Percentiles rank a stretch among this genome's conserved stretches.
phyloP scores from a whole-genome alignment of 1,140 invertebrate genomes.

The Heliconius himera region DNA sequence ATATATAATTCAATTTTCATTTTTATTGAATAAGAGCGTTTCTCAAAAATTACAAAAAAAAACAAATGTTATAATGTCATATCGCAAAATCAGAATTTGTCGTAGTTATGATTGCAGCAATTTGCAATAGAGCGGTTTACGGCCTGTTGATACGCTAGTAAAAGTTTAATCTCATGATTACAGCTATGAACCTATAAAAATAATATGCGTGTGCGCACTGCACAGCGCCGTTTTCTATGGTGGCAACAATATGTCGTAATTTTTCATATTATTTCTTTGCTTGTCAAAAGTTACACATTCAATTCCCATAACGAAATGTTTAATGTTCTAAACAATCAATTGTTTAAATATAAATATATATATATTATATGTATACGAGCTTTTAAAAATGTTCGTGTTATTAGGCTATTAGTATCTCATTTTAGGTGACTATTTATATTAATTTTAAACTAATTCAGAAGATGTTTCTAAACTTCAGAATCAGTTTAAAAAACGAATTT shows the following conservation, averaged over 20 bases:
- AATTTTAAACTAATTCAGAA: no score
- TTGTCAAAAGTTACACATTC: not conserved
- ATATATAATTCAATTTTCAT: not conserved
- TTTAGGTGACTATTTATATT: no score
- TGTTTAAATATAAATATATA: not conserved
- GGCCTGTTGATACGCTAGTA: constrained; percentile 44
- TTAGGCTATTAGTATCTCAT: no score
- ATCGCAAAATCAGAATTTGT: constrained; percentile 18
- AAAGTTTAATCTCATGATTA: constrained; percentile 47
- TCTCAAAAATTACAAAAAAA: not conserved
- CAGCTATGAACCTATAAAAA: constrained; percentile 30
- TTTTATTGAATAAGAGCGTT: not conserved
- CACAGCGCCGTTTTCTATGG: not conserved
- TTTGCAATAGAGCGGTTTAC: constrained; percentile 33
- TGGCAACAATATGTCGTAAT: constrained; percentile 6
- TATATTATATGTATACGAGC: no score
- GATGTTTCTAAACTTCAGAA: no score
- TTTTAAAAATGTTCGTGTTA: no score
- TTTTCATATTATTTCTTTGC: not conserved
- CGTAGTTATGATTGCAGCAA: constrained; percentile 17
- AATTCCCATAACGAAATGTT: not conserved
- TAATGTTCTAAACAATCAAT: not conserved
- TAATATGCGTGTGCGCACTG: constrained; percentile 15
- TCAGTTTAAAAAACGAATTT: no score
- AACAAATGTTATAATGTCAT: constrained; percentile 3